These are phyloP conservation scores for Coelopa pilipes DNA, from an alignment of 2,888 invertebrate genomes.

Conservation along the genomic window DNA sequence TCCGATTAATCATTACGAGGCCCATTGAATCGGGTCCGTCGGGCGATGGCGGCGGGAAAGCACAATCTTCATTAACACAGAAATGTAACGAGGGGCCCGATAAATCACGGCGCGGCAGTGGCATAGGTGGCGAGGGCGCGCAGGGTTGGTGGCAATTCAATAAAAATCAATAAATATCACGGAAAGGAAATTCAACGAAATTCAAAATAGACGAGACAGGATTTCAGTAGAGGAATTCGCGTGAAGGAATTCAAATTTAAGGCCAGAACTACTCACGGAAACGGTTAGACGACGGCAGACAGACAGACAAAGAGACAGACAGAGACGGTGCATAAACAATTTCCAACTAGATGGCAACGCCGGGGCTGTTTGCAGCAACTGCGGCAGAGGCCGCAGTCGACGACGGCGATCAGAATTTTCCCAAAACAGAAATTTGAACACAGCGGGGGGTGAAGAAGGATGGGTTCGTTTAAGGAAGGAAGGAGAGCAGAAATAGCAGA, in stretches of 20 bases:
- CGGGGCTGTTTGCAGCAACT: constrained; percentile 10
- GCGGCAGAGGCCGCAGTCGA: constrained; percentile 19
- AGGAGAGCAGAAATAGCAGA: constrained; percentile 32
- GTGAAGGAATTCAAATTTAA: no score
- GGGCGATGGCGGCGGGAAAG: no score
- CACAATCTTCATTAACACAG: neutral
- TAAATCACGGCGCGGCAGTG: neutral
- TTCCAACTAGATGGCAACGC: constrained; percentile 30
- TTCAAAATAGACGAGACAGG: neutral
- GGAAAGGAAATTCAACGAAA: constrained; percentile 8
- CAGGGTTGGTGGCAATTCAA: neutral
- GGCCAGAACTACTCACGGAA: no score
- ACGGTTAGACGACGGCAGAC: neutral
- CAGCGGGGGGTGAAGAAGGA: no score
- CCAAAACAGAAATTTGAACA: no score
- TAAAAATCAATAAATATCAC: neutral
- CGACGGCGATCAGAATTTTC: neutral
- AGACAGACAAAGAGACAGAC: neutral
- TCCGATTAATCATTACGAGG: no score
- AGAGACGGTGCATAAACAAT: neutral
- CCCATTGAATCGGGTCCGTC: no score
- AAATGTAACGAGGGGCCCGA: neutral
- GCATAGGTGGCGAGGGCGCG: neutral
- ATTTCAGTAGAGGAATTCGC: neutral
- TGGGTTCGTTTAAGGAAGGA: neutral